Evolutionary conservation across 2,113 vertebrate species (phyloP), one percentile per base, ranked within the genome.

Genomic region (Erythrolamprus reginae): DNA sequence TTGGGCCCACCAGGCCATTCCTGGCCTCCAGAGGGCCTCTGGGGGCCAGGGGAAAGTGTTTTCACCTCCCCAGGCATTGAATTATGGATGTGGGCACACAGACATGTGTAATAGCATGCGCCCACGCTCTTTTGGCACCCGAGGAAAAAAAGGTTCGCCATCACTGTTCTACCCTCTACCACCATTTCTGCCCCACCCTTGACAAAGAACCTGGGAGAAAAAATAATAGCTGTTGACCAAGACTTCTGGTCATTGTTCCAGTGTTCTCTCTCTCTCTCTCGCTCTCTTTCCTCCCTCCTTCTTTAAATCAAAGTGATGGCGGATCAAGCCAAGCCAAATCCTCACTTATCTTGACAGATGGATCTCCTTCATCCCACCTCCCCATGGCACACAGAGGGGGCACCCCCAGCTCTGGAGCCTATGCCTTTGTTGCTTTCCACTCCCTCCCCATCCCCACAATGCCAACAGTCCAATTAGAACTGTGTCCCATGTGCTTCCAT

Each of bases 391-490:
- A 93, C 55, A 10, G 26, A 91, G 92, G 90, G 94, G 95, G 94
- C 93, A 88, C 82, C 82, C 92, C 4, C 5, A 65, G 87, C 93
- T 91, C 92, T 9, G 9, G 93, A 92, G 28, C 97, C 97, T 97
- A 95, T 96, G 95, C 95, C 96, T 97, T 96, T 97, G 96, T 97
- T 96, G 96, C 95, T 97, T 77, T 24, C 42, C 19, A n/a, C 45
- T 7, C 15, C 52, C 33, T n/a, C 97, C 97, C 96, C 96, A 97
- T 96, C 95, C 96, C 94, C 88, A 94, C 89, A 96, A 96, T 96
- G 96, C 96, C 95, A 97, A 97, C 96, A 96, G 96, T 97, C 97
- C 97, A 97, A 97, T 97, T 97, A 97, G 96, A 97, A 96, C 95
- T 87, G 90, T 95, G 95, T 94, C 96, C 96, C 96, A 19, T 96